These are phyloP conservation scores for Sander vitreus DNA, from an alignment of 2,113 vertebrate genomes.

Conservation along the genomic window DNA sequence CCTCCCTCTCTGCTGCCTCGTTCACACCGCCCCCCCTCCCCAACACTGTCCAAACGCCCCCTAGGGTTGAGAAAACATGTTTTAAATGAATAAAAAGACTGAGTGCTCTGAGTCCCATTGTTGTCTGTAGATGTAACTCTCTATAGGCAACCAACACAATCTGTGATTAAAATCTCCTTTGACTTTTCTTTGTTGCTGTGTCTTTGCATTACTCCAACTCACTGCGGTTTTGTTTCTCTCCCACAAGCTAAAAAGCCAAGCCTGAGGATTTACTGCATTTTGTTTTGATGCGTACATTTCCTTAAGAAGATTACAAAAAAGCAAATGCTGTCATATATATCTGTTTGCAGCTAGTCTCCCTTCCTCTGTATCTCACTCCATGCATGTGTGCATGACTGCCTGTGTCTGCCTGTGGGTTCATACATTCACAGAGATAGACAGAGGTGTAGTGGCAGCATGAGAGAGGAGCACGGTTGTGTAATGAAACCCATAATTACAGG, in stretches of 20 bases:
- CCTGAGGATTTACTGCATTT: constrained; percentile 58
- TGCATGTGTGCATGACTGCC: constrained; percentile 17
- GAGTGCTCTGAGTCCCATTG: constrained; percentile 25
- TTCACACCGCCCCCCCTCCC: too few species aligned
- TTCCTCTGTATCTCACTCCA: neutral
- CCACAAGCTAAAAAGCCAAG: constrained; percentile 49
- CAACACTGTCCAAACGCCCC: too few species aligned
- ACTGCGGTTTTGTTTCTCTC: constrained; percentile 33
- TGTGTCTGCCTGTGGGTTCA: constrained; percentile 35
- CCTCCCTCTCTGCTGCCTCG: too few species aligned
- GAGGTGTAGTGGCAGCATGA: constrained; percentile 65
- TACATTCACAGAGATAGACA: constrained; percentile 31
- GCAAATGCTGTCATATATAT: constrained; percentile 38
- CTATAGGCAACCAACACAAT: constrained; percentile 39
- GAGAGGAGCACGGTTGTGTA: constrained; percentile 66
- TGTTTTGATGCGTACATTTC: constrained; percentile 69
- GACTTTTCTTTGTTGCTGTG: constrained; percentile 56
- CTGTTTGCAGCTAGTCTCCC: constrained; percentile 42
- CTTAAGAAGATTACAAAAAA: constrained; percentile 65
- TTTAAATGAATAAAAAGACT: constrained; percentile 58
- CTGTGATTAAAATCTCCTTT: constrained; percentile 76
- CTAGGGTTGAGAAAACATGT: too few species aligned
- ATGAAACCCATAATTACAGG: constrained; percentile 82
- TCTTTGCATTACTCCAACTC: constrained; percentile 48
- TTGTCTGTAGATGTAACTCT: constrained; percentile 46